Evolutionary conservation across 2,113 vertebrate species (phyloP), one percentile per base, ranked within the genome.

Genomic region (Lamprotornis superbus): DNA sequence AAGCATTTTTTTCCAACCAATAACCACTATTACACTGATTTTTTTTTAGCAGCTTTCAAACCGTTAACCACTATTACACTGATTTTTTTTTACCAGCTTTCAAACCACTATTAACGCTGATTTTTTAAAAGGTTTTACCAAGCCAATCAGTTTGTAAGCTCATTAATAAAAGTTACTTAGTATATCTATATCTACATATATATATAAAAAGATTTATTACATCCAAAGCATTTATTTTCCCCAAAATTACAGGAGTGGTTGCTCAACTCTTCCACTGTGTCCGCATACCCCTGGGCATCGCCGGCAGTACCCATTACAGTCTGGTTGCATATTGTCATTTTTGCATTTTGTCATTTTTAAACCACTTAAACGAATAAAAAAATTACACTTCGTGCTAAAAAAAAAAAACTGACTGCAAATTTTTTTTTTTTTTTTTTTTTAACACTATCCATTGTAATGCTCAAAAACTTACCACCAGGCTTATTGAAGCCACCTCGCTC

Each of bases 401-500:
- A 59, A 47, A 39, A 64, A 53, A 56, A 97, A 97, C 69, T 47
- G 69, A 64, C 59, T 74, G 81, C 68, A 55, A 39, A n/a, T 57
- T 44, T 64, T 96, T 67, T 75, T 89, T 94, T 95, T 97, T 98
- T 98, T 98, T 97, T 96, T 97, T 97, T 98, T 98, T 97, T 77
- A 98, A 98, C 98, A 99, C 99, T 99, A 98, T 99, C 99, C 99
- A 99, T 98, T 98, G 98, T 99, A 99, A 99, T 98, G 98, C 99
- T 99, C 99, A 99, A 99, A 99, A 99, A 99, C 99, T 99, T 99
- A 99, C 99, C 99, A 99, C 99, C 99, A 99, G 99, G 99, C 99
- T 99, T 99, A 99, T 98, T 99, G 99, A 99, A 99, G 99, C 99
- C 99, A 99, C 99, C 99, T 99, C 99, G 99, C 98, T 99, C 99